Percentiles rank a stretch among this genome's conserved stretches.
Evolutionary conservation across 1,140 invertebrate species (phyloP).

Genomic region (Heliconius himera): DNA sequence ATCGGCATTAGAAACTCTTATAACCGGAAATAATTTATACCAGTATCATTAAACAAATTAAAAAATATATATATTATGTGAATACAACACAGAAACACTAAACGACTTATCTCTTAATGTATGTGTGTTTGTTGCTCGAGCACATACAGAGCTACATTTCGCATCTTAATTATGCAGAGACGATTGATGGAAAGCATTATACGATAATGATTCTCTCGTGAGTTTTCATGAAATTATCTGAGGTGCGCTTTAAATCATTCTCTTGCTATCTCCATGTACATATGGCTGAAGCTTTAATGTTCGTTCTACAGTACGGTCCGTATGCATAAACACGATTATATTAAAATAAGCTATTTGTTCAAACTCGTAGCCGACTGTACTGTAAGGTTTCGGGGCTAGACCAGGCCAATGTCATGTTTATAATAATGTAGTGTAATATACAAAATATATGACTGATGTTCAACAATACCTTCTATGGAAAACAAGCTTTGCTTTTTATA

Average conservation of each 20-base stretch:
- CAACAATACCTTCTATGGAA: not conserved
- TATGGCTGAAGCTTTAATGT: conserved; percentile 18
- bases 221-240: conserved; percentile 61
- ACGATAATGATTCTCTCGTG: conserved; percentile 59
- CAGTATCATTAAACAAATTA: conserved; percentile 22
- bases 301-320: conserved; percentile 13
- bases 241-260: conserved; percentile 46
- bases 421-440: not conserved
- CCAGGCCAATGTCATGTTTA: not conserved
- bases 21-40: conserved; percentile 21
- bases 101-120: conserved; percentile 5
- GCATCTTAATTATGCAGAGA: conserved; percentile 61
- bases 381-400: conserved; percentile 40
- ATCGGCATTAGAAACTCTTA: conserved; percentile 13
- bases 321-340: conserved; percentile 28
- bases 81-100: conserved; percentile 2
- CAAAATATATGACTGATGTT: not conserved
- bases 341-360: conserved; percentile 27
- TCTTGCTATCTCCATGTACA: conserved; percentile 44
- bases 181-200: conserved; percentile 59
- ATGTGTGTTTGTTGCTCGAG: conserved; percentile 26
- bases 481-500: not conserved
- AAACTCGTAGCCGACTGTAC: conserved; percentile 24
- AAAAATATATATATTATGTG: not conserved
- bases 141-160: conserved; percentile 32